Evolutionary conservation across 2,113 vertebrate species (phyloP).

Genomic region (mouse (Mus musculus)): DNA sequence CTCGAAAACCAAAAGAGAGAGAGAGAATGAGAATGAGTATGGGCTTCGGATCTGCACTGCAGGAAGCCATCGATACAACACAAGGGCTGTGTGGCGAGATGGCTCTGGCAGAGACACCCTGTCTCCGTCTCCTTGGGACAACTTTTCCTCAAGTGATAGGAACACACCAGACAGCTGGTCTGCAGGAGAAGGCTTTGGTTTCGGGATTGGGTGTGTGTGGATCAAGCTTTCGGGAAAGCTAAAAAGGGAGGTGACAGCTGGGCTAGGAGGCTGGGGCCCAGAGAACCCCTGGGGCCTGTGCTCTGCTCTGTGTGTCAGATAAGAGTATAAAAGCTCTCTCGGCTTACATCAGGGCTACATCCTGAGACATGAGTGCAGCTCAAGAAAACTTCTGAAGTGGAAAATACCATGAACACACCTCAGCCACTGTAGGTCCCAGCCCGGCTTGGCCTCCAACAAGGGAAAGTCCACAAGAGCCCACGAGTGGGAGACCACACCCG

Average conservation of each 20-base stretch:
- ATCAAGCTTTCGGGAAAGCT: not conserved
- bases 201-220: not conserved
- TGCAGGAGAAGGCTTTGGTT: not conserved
- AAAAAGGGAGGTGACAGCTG: conserved; percentile 55
- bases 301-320: not conserved
- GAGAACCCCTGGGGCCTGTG: not conserved
- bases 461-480: not conserved
- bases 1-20: no score
- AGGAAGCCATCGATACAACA: fast-evolving
- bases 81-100: not conserved
- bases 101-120: not conserved
- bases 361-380: not conserved
- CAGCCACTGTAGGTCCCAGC: not conserved
- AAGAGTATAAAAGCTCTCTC: not conserved
- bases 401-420: not conserved
- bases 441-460: not conserved
- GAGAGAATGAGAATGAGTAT: not conserved
- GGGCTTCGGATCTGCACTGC: not conserved
- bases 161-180: not conserved
- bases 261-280: not conserved
- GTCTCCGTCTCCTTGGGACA: not conserved
- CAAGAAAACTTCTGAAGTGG: not conserved
- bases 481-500: not conserved
- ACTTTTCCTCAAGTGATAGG: not conserved
- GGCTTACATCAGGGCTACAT: not conserved